Conservation (phyloP, 2,113 vertebrate species). For the Sturnira hondurensis region DNA sequence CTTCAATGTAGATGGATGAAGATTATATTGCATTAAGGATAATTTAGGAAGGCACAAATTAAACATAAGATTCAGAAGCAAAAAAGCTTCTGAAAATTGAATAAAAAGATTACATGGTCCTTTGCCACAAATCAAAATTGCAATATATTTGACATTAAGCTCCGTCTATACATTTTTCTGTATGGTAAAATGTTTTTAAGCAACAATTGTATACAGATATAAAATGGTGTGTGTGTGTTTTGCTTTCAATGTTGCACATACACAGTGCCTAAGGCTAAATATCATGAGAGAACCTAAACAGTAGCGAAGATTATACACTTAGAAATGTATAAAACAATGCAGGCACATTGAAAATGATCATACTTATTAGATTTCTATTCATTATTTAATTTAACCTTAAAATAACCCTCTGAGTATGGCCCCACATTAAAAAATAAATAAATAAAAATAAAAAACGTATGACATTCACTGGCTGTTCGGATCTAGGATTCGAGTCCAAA, state of each 20-base stretch:
- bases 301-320: neutral
- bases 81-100: neutral
- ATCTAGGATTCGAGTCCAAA: neutral
- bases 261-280: neutral
- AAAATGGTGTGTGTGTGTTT: neutral
- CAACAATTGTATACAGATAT: neutral
- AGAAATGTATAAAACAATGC: neutral
- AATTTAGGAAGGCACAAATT: neutral
- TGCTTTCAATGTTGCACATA: neutral
- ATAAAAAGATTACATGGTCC: neutral
- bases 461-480: neutral
- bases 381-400: constrained; percentile 17
- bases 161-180: neutral
- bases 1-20: neutral
- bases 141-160: neutral
- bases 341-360: neutral
- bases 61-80: neutral
- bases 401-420: neutral
- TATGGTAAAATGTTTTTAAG: neutral
- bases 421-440: neutral
- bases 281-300: neutral
- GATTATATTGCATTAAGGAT: neutral
- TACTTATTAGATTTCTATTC: neutral
- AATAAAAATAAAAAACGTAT: neutral
- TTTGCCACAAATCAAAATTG: neutral